phyloP scores from a whole-genome alignment of 2,888 invertebrate species.

The Orthosia incerta region DNA sequence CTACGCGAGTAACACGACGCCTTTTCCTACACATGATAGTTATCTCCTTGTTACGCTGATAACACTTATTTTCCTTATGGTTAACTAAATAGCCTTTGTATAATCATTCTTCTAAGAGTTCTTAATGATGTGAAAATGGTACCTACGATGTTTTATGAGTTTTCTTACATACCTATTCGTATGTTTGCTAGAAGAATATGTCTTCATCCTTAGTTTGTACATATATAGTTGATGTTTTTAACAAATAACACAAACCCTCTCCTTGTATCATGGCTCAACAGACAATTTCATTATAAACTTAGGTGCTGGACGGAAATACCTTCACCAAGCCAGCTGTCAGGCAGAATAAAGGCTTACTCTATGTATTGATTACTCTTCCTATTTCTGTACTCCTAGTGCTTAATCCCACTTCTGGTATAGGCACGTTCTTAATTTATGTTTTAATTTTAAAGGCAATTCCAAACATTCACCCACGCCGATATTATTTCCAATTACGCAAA shows the following conservation, averaged over 20 bases:
- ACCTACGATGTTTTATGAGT: too few relatives aligned
- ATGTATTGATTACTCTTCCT: constrained; percentile 32
- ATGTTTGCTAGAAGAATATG: too few relatives aligned
- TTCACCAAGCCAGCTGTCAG: constrained; percentile 9
- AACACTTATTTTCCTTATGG: constrained; percentile 36
- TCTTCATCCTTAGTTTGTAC: too few relatives aligned
- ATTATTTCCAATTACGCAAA: constrained; percentile 62
- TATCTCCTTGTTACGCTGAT: constrained; percentile 31
- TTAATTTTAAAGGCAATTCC: constrained; percentile 51
- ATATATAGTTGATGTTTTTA: background rate
- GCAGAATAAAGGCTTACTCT: constrained; percentile 18
- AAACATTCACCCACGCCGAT: constrained; percentile 45
- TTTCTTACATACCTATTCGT: background rate
- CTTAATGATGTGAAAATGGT: constrained; percentile 16
- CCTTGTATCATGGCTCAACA: background rate
- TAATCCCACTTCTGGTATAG: constrained; percentile 5
- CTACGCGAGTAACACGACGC: constrained; percentile 20
- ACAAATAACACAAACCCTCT: background rate
- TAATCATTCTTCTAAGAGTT: constrained; percentile 12
- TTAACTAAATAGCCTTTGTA: constrained; percentile 20
- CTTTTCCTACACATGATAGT: constrained; percentile 14
- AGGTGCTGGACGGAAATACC: constrained; percentile 1
- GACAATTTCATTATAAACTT: constrained; percentile 20
- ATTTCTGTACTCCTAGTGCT: constrained; percentile 23
- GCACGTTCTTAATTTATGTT: constrained; percentile 47